These are phyloP conservation scores for Drosophila pseudoananassae DNA, from an alignment of 1,140 invertebrate species.

Conservation along the genomic window DNA sequence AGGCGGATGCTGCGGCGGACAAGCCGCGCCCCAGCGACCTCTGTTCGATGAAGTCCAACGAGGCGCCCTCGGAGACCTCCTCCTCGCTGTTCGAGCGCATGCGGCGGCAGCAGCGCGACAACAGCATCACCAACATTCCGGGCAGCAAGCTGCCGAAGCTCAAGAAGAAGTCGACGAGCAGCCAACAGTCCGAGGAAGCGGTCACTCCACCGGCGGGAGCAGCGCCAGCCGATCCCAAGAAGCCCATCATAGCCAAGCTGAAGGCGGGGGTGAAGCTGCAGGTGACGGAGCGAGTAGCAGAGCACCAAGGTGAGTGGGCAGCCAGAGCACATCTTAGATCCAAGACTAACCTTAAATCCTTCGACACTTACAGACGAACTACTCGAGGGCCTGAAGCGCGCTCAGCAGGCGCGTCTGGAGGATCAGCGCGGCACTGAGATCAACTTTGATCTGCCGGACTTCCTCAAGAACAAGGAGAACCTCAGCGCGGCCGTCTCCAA, in stretches of 20 bases:
- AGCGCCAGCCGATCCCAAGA: conserved; percentile 70
- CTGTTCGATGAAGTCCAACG: conserved; percentile 87
- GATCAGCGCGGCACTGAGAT: conserved; percentile 93
- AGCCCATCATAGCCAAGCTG: conserved; percentile 89
- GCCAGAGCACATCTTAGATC: background rate
- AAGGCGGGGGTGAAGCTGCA: conserved; percentile 89
- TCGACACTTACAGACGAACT: conserved; percentile 85
- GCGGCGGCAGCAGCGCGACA: conserved; percentile 86
- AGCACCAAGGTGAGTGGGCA: conserved; percentile 87
- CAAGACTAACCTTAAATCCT: background rate
- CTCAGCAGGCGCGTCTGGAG: conserved; percentile 90
- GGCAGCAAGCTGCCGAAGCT: conserved; percentile 73
- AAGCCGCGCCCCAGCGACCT: conserved; percentile 51
- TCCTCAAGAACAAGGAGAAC: conserved; percentile 88
- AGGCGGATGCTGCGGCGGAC: conserved; percentile 84
- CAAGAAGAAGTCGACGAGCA: conserved; percentile 74
- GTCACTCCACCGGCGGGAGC: background rate
- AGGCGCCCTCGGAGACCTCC: conserved; percentile 88
- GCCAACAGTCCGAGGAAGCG: conserved; percentile 72
- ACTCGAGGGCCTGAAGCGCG: conserved; percentile 91
- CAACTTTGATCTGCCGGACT: conserved; percentile 92
- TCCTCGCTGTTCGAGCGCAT: conserved; percentile 89
- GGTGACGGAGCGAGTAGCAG: conserved; percentile 86
- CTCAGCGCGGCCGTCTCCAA: conserved; percentile 71
- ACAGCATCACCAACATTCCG: conserved; percentile 59